Base-by-base conservation (phyloP, 1,140 invertebrate genomes). In the Euglossa dilemma region DNA sequence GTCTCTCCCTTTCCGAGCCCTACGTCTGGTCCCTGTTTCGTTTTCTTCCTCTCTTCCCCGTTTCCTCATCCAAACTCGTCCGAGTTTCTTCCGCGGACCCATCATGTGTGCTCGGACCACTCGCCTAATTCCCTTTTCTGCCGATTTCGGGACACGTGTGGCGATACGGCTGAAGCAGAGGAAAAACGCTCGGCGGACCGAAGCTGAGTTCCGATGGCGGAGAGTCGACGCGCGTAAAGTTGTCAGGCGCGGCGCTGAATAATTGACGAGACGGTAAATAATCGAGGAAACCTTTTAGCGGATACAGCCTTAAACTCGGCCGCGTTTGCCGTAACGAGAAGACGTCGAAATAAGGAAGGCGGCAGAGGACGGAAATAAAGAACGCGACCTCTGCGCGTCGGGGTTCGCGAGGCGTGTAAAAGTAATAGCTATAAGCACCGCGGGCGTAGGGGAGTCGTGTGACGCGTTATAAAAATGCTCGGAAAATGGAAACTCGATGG, bases 251-350 rank as follows among this genome's bases (percentile, higher is more conserved):
- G 52, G 52, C 73, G 80, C 25, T 87, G 74, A 89, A 89, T 89
- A 87, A 91, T 90, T 86, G 85, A 90, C 85, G 54, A 45, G 14
- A 36, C 57, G 50, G 69, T 90, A 79, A 91, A 92, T 92, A 92
- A 91, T 90, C 69, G 83, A 88, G 77, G 8, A 12, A 73, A 66
- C 81, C 89, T 88, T 84, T 89, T 89, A 89, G 85, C 82, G 50
- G 77, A 71, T 69, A 45, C 81, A 74, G 74, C 63, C 82, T 89
- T 80, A 88, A 89, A 86, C 73, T 83, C 59, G 67, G 54, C 54
- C 67, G 28, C 45, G 36, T 59, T 45, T 43, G 20, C 54, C 83
- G 23, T 85, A 83, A 88, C 76, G 77, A 85, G 75, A 36, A 72
- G 57, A 73, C 70, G 59, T 9, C 18, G 61, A 57, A 78, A 78